These are phyloP conservation scores for Caenorhabditis becei DNA, from an alignment of 2,888 invertebrate species.

Conservation along the genomic window DNA sequence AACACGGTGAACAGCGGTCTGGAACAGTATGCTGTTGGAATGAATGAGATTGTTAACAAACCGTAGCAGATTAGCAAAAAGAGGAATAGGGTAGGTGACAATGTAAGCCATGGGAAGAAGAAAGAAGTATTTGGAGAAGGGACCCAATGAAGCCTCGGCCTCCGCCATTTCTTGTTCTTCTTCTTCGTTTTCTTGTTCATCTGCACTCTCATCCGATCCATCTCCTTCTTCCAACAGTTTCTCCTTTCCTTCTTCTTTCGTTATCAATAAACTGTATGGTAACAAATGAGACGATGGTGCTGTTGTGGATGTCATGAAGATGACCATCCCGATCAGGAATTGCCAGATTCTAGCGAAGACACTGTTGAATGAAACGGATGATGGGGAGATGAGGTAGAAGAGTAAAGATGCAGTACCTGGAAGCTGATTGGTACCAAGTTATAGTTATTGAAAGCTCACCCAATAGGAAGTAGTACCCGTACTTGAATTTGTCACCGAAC, in stretches of 20 bases:
- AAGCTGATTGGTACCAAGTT: too few relatives aligned
- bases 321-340: conserved; percentile 59
- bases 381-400: conserved; percentile 5
- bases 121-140: conserved; percentile 45
- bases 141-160: not conserved
- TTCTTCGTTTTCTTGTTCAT: conserved; percentile 4
- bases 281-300: not conserved
- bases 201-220: conserved; percentile 6
- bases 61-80: conserved; percentile 23
- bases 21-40: too few relatives aligned
- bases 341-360: conserved; percentile 64
- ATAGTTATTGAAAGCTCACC: conserved; percentile 7
- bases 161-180: not conserved
- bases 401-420: not conserved
- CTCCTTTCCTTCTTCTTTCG: conserved; percentile 16
- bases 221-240: not conserved
- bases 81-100: conserved; percentile 32
- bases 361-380: conserved; percentile 46
- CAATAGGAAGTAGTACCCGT: conserved; percentile 21
- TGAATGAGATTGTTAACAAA: not conserved
- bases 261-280: conserved; percentile 22
- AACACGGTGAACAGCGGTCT: conserved; percentile 38
- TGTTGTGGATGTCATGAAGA: conserved; percentile 10
- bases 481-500: conserved; percentile 2
- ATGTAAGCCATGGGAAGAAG: conserved; percentile 41